These are phyloP conservation scores for Triplophysa siluroides DNA, from an alignment of 2,113 vertebrate species.

Conservation along the genomic window DNA sequence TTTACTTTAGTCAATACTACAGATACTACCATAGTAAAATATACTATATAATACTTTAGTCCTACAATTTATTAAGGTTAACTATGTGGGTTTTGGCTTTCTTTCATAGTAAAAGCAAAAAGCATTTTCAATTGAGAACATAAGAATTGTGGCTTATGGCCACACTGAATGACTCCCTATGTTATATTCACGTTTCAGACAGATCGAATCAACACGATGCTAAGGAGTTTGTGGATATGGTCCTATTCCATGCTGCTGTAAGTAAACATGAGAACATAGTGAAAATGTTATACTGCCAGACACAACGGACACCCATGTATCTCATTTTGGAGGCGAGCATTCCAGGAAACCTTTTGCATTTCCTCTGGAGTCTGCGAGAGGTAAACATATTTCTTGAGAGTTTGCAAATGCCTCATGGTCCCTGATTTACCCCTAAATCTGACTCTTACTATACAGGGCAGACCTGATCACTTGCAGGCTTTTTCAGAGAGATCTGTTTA, in stretches of 20 bases:
- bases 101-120: too few species aligned
- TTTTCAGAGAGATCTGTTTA: conserved; percentile 71
- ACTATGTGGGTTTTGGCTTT: too few species aligned
- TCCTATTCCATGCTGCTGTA: conserved; percentile 65
- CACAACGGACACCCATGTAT: conserved; percentile 59
- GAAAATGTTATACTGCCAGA: conserved; percentile 71
- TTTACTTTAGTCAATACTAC: too few species aligned
- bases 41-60: too few species aligned
- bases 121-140: neutral
- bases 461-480: conserved; percentile 17
- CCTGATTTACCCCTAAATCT: neutral
- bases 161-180: neutral
- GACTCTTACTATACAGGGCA: conserved; percentile 45
- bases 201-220: conserved; percentile 54
- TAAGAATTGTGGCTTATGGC: neutral
- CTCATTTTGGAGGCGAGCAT: conserved; percentile 66
- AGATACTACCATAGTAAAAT: too few species aligned
- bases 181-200: conserved; percentile 48
- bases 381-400: conserved; percentile 43
- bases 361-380: conserved; percentile 69
- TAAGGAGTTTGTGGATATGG: conserved; percentile 64
- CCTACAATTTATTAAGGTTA: too few species aligned
- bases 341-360: conserved; percentile 70
- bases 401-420: neutral
- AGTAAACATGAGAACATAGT: conserved; percentile 72